phyloP scores from a whole-genome alignment of 2,113 vertebrate species.

The Chitala chitala region DNA sequence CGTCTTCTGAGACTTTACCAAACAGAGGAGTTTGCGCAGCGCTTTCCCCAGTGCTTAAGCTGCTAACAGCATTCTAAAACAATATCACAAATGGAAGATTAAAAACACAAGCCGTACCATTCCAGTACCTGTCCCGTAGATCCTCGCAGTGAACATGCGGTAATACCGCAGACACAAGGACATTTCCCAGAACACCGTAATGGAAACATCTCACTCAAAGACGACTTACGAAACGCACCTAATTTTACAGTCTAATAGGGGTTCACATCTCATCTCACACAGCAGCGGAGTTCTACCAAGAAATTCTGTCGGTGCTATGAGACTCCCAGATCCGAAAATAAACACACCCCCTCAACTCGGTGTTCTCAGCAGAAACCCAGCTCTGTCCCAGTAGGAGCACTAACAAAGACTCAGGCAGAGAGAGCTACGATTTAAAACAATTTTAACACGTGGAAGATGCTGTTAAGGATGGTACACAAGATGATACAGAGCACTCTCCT shows the following conservation, averaged over 20 bases:
- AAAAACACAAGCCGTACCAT: neutral
- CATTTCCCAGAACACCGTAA: neutral
- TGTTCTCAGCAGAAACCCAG: too few species aligned
- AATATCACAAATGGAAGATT: neutral
- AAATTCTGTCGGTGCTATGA: constrained; percentile 33
- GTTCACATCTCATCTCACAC: neutral
- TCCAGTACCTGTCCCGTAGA: neutral
- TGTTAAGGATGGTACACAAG: too few species aligned
- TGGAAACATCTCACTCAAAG: constrained; percentile 26
- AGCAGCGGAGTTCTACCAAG: constrained; percentile 16
- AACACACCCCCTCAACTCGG: constrained; percentile 26
- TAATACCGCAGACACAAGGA: neutral
- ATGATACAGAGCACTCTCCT: too few species aligned
- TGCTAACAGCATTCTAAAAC: neutral
- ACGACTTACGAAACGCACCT: constrained; percentile 22
- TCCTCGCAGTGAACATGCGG: neutral
- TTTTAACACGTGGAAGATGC: too few species aligned
- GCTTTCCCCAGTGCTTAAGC: too few species aligned
- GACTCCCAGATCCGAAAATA: constrained; percentile 38
- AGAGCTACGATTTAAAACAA: too few species aligned
- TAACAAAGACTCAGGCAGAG: too few species aligned
- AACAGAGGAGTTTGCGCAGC: too few species aligned
- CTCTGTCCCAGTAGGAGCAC: too few species aligned
- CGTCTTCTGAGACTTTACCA: too few species aligned
- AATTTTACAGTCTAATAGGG: constrained; percentile 31